Conservation (phyloP, 2,113 vertebrate genomes). For the Heterotis niloticus region DNA sequence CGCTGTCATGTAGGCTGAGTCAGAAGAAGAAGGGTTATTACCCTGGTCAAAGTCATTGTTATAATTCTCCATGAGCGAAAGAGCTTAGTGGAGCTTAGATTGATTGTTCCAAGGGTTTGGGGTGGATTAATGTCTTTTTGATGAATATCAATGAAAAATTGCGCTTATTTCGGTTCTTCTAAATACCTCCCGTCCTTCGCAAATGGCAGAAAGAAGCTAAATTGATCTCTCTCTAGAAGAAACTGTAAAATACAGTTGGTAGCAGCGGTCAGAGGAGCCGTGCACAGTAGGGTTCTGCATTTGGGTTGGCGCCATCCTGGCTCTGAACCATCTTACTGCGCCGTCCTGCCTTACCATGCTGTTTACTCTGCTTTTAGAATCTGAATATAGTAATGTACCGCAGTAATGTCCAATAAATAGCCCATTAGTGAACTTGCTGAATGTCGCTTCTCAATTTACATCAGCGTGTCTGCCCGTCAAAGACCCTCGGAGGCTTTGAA, state of each 20-base stretch:
- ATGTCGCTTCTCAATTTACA: too few species aligned
- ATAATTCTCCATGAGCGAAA: conserved; percentile 41
- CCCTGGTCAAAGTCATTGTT: conserved; percentile 43
- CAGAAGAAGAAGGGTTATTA: neutral
- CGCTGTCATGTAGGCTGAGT: conserved; percentile 53
- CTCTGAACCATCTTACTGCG: too few species aligned
- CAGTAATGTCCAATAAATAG: too few species aligned
- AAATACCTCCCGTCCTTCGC: neutral
- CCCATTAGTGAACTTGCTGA: too few species aligned
- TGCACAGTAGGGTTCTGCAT: neutral
- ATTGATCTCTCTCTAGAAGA: neutral
- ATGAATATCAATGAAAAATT: conserved; percentile 20
- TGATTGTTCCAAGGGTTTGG: conserved; percentile 30
- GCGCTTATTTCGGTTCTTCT: neutral
- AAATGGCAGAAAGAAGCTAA: neutral
- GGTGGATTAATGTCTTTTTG: conserved; percentile 46
- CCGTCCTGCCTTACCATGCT: too few species aligned
- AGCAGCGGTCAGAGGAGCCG: neutral
- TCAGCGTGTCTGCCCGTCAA: too few species aligned
- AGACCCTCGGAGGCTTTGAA: too few species aligned
- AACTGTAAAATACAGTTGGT: neutral
- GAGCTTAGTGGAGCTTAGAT: conserved; percentile 47
- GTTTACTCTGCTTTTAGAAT: too few species aligned
- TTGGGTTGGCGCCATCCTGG: neutral
- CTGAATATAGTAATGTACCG: too few species aligned